A percentile compares a stretch with the other conserved stretches of the same genome.
These are phyloP conservation scores for Anomalospiza imberbis DNA, from an alignment of 2,797 vertebrate species.

Conservation along the genomic window DNA sequence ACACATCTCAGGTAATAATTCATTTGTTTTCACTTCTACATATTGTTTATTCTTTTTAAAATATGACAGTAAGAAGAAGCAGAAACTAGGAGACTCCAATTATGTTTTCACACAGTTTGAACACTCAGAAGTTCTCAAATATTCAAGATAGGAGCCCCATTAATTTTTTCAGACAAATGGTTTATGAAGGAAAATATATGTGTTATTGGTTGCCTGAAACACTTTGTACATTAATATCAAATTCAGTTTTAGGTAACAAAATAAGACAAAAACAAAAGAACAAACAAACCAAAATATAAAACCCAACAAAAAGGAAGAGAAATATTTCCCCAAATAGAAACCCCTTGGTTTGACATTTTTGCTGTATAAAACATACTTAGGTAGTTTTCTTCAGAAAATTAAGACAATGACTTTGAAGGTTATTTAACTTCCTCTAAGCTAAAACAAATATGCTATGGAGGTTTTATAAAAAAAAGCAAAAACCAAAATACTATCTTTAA, in stretches of 20 bases:
- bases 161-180: conserved; percentile 12
- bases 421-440: not conserved
- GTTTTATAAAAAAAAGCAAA: not conserved
- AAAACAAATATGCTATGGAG: not conserved
- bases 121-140: not conserved
- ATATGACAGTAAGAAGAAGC: not conserved
- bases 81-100: not conserved
- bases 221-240: not conserved
- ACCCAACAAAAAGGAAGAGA: not conserved
- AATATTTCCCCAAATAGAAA: not conserved
- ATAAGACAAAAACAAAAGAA: not conserved
- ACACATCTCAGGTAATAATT: not conserved
- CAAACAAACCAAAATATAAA: not conserved
- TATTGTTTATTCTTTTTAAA: not conserved
- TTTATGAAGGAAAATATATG: not conserved
- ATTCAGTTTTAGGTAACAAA: not conserved
- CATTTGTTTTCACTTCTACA: not conserved
- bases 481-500: not conserved
- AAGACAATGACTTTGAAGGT: not conserved
- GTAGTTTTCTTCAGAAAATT: not conserved
- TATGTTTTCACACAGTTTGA: conserved; percentile 4
- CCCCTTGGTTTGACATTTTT: not conserved
- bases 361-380: not conserved
- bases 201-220: not conserved
- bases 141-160: not conserved